A percentile compares a stretch with the other conserved stretches of the same genome.
phyloP scores from a whole-genome alignment of 1,140 invertebrate genomes.

The Pollicipes pollicipes region DNA sequence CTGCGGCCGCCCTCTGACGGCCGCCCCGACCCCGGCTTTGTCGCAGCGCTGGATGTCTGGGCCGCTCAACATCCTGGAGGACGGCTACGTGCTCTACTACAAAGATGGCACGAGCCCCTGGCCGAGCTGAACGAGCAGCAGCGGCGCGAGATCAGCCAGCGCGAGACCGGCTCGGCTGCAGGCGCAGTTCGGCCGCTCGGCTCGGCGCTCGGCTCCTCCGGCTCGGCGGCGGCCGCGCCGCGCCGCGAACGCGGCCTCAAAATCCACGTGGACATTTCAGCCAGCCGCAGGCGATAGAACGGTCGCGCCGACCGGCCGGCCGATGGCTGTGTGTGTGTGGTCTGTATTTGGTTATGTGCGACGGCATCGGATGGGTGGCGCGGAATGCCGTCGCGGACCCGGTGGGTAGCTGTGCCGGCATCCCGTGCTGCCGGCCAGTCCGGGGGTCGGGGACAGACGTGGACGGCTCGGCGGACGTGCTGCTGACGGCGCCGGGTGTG shows the following conservation, averaged over 20 bases:
- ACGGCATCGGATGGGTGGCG: no score
- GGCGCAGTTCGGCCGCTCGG: not conserved
- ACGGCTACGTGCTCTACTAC: slow-evolving; percentile 36
- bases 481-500: no score
- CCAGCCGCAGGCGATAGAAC: not conserved
- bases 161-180: slow-evolving; percentile 33
- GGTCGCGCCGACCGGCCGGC: no score
- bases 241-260: not conserved
- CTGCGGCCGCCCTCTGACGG: no score
- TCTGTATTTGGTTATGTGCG: no score
- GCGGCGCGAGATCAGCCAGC: slow-evolving; percentile 36
- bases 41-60: slow-evolving; percentile 28
- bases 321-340: no score
- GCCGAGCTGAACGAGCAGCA: slow-evolving; percentile 40
- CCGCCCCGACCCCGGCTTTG: slow-evolving; percentile 20
- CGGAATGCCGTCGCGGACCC: no score
- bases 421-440: no score
- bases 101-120: slow-evolving; percentile 42
- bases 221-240: no score
- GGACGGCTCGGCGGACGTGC: no score
- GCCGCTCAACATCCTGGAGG: slow-evolving; percentile 33
- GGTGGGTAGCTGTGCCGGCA: no score
- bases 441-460: no score
- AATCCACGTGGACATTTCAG: not conserved
- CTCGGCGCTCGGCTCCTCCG: not conserved